Evolutionary conservation across 2,888 invertebrate genomes (phyloP).

Genomic region (Drosophila nigricruria): DNA sequence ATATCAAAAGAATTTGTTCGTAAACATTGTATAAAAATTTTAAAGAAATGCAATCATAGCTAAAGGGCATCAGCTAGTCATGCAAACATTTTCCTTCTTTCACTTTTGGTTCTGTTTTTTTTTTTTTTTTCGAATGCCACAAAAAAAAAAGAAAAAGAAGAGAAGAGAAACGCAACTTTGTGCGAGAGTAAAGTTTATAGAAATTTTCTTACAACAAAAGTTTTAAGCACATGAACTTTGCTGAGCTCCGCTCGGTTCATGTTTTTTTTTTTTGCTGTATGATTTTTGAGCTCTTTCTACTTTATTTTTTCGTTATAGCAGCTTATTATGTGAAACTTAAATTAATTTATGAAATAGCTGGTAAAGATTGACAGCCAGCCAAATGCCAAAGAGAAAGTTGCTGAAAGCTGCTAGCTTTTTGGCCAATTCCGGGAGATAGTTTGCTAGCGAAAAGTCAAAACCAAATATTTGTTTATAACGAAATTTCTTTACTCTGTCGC

Average conservation of each 20-base stretch:
- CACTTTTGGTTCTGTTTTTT: constrained; percentile 6
- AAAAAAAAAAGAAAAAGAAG: constrained; percentile 27
- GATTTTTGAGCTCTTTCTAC: constrained; percentile 10
- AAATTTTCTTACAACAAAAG: constrained; percentile 65
- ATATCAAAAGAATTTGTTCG: too few relatives aligned
- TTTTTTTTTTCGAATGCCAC: constrained; percentile 28
- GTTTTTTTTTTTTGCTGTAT: constrained; percentile 1
- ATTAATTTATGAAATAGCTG: constrained; percentile 73
- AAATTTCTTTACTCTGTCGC: constrained; percentile 18
- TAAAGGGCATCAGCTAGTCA: not conserved
- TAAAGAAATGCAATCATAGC: too few relatives aligned
- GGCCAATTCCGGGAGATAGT: not conserved
- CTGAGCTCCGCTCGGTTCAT: constrained; percentile 14
- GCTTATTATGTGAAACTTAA: constrained; percentile 73
- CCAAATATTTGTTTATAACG: constrained; percentile 2
- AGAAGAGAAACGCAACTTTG: constrained; percentile 50
- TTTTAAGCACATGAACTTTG: constrained; percentile 75
- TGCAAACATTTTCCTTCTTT: not conserved
- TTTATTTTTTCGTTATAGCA: constrained; percentile 30
- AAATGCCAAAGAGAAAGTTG: constrained; percentile 13
- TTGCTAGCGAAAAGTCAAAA: not conserved
- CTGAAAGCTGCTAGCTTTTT: not conserved
- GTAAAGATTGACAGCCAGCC: constrained; percentile 57
- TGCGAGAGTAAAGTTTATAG: constrained; percentile 55
- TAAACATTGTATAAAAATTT: too few relatives aligned